Evolutionary conservation across 2,113 vertebrate genomes (phyloP).

Genomic region (Pseudorasbora parva): DNA sequence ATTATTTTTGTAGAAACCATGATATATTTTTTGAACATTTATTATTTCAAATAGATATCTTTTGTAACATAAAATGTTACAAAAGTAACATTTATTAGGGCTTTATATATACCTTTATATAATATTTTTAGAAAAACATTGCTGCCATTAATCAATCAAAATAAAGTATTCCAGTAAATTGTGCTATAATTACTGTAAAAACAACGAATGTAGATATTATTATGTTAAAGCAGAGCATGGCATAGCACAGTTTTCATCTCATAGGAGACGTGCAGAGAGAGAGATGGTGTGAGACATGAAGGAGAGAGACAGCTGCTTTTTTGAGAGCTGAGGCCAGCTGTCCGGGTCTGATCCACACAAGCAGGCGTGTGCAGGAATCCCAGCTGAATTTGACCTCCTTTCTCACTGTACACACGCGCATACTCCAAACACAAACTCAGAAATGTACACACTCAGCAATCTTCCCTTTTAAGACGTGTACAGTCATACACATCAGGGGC

Average conservation of each 20-base stretch:
- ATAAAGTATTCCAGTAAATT: background rate
- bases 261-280: background rate
- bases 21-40: no score
- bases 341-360: constrained; percentile 67
- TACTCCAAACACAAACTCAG: constrained; percentile 16
- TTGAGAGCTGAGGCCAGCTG: constrained; percentile 69
- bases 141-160: no score
- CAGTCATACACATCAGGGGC: background rate
- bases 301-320: constrained; percentile 68
- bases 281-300: constrained; percentile 41
- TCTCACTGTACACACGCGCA: constrained; percentile 53
- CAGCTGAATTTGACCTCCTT: constrained; percentile 67
- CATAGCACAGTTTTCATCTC: background rate
- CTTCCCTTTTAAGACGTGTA: background rate
- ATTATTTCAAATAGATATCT: no score
- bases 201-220: background rate
- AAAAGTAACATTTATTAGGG: no score
- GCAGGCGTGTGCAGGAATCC: constrained; percentile 78
- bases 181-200: background rate
- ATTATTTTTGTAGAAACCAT: no score
- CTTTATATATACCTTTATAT: no score
- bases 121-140: no score
- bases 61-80: no score
- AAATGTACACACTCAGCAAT: constrained; percentile 44
- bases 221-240: constrained; percentile 5